Evolutionary conservation across 2,113 vertebrate species (phyloP).

Genomic region (Epinephelus lanceolatus): DNA sequence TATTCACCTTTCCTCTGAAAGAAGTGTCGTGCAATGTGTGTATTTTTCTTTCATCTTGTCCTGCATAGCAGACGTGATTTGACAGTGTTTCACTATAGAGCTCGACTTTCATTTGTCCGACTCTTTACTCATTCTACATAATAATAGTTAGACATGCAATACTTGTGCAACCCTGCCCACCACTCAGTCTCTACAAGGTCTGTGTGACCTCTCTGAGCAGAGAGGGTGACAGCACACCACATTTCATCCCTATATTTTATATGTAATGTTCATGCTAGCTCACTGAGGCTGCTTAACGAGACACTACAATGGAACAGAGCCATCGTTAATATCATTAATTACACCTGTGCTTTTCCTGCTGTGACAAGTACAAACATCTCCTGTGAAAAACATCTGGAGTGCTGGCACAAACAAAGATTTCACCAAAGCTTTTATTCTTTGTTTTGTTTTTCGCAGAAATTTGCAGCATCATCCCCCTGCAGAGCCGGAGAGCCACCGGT

Average conservation of each 20-base stretch:
- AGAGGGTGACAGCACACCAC: not conserved
- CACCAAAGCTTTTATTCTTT: no score
- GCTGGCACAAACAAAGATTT: no score
- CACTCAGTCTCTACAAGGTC: constrained; percentile 15
- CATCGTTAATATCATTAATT: no score
- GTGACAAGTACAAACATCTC: no score
- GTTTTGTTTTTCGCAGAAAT: no score
- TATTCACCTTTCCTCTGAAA: not conserved
- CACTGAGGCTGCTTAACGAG: no score
- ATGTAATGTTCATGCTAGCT: no score
- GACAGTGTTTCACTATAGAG: not conserved
- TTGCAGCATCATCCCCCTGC: no score
- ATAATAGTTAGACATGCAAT: constrained; percentile 27
- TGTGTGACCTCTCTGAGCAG: constrained; percentile 15
- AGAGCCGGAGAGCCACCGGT: no score
- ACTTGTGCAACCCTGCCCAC: constrained; percentile 12
- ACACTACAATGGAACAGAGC: no score
- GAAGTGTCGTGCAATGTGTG: not conserved
- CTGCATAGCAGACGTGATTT: not conserved
- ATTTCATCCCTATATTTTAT: not conserved
- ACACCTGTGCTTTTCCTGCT: no score
- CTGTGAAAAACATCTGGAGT: no score
- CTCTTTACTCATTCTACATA: constrained; percentile 33
- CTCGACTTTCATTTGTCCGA: constrained; percentile 41
- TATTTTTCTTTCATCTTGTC: not conserved